phyloP scores from a whole-genome alignment of 2,113 vertebrate genomes.

The Mesoclemmys tuberculata region DNA sequence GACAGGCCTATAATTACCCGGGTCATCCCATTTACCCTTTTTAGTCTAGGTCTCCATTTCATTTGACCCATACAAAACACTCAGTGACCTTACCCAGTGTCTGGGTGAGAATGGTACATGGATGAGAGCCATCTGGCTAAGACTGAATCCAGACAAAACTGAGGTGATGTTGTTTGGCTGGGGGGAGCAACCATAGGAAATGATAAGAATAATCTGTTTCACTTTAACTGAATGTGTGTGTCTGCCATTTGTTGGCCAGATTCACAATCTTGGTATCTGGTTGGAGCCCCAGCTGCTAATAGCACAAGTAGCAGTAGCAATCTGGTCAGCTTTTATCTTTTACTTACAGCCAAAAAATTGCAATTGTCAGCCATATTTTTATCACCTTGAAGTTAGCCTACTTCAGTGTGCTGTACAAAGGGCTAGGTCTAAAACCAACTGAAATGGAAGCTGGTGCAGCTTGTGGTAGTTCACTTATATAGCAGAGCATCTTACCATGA shows the following conservation, averaged over 20 bases:
- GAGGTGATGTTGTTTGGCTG: not conserved
- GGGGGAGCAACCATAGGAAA: not conserved
- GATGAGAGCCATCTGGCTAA: not conserved
- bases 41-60: not conserved
- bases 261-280: not conserved
- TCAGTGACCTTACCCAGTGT: not conserved
- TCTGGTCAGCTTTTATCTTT: not conserved
- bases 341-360: not conserved
- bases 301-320: not conserved
- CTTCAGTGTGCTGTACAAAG: not conserved
- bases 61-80: not conserved
- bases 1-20: not conserved
- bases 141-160: not conserved
- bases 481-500: not conserved
- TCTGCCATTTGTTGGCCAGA: not conserved
- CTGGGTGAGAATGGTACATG: not conserved
- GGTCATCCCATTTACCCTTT: not conserved
- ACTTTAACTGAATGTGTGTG: not conserved
- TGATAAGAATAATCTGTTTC: not conserved
- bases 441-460: not conserved
- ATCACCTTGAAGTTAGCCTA: not conserved
- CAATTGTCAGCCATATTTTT: not conserved
- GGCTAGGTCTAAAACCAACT: not conserved
- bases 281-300: not conserved
- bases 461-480: not conserved